Conservation (phyloP, 2,113 vertebrate genomes). For the Dicaeum eximium region DNA sequence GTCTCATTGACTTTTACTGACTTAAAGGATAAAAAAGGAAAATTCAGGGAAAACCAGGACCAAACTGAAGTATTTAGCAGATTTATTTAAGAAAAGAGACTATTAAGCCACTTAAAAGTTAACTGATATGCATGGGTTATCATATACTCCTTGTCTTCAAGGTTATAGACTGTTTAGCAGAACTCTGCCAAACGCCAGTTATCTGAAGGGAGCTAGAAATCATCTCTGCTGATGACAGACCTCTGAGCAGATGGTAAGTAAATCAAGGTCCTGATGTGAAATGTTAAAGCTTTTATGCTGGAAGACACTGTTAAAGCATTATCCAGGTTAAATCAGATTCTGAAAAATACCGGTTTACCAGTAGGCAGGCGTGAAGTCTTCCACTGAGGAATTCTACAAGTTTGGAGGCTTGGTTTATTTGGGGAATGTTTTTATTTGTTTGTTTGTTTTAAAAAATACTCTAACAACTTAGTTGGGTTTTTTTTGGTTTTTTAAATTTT, state of each 20-base stretch:
- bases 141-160: conserved; percentile 68
- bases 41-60: background rate
- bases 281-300: conserved; percentile 62
- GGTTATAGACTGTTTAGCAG: conserved; percentile 70
- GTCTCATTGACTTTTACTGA: background rate
- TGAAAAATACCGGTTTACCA: background rate
- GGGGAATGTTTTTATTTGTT: background rate
- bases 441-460: background rate
- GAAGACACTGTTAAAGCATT: conserved; percentile 65
- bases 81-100: conserved; percentile 33
- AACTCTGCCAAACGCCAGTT: conserved; percentile 69
- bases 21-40: background rate
- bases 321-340: conserved; percentile 57
- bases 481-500: background rate
- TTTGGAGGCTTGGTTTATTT: background rate
- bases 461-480: background rate
- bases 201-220: conserved; percentile 73
- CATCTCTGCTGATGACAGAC: conserved; percentile 70
- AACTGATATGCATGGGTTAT: conserved; percentile 54
- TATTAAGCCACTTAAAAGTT: conserved; percentile 61
- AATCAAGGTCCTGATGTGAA: conserved; percentile 76
- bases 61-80: background rate
- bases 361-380: conserved; percentile 46
- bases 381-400: background rate
- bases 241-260: conserved; percentile 76